Base-by-base conservation (phyloP, 2,113 vertebrate species). In the Antechinus stuartii region DNA sequence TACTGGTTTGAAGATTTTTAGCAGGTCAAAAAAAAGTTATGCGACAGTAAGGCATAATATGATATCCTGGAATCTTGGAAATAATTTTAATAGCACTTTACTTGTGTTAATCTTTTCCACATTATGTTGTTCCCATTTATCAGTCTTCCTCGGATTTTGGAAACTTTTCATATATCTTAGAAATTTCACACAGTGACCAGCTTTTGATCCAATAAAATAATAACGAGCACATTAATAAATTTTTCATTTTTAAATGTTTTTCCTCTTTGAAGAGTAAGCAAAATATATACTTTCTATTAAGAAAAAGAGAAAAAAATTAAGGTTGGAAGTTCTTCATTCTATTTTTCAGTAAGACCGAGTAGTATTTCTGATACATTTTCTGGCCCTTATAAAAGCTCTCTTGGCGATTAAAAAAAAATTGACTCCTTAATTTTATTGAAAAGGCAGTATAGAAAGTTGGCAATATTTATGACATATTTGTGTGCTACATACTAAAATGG, bases 1-100 rank as follows among this genome's bases (percentile, higher is more conserved):
- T 16, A 53, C 50, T 90, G 76, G 89, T 53, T 49, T 95, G 42
- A 5, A 35, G 93, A 5, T 92, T 95, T 94, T 95, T 94, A 94
- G 30, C 35, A 91, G 49, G 23, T 54, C 54, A 52, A 92, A 93
- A 26, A 93, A 14, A 91, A 92, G 24, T 56, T 96, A 93, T 46
- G 0, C 56, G 24, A 46, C 27, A 68, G 19, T 14, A 61, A 25
- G 9, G 89, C 3, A 94, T 94, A 89, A 35, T 91, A n/a, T 6
- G 16, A 35, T 42, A 42, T 84, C 35, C 68, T 42, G 68, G 16
- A 19, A 84, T 52, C 50, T 52, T 52, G 50, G 50, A 52, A 52
- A 52, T 84, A 8, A 42, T 7, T 84, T 84, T 84, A 8, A 16
- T 84, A 22, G n/a, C 35, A 23, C 14, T n/a, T n/a, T n/a, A 5